These are phyloP conservation scores for Enteromius unitaeniatus DNA, from an alignment of 2,797 vertebrate species.

Conservation along the genomic window DNA sequence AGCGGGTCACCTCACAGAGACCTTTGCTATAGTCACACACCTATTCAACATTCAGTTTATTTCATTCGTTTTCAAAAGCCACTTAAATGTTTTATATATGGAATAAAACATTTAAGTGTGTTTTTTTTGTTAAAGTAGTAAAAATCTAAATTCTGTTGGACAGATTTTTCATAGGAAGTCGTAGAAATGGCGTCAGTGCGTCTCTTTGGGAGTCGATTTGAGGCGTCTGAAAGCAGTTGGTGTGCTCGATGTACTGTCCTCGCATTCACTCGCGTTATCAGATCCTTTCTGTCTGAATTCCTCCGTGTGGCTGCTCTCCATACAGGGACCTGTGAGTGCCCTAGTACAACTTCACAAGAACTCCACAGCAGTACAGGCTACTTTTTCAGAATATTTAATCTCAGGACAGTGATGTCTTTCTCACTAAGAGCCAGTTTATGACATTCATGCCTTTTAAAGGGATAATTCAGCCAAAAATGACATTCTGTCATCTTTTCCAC, in stretches of 20 bases:
- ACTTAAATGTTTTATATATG: not conserved
- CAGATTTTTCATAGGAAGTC: constrained; percentile 26
- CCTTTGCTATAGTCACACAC: not conserved
- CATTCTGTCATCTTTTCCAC: not conserved
- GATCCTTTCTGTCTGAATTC: constrained; percentile 41
- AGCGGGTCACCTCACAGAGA: constrained; percentile 52
- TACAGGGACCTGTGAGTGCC: constrained; percentile 3
- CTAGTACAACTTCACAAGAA: constrained; percentile 7
- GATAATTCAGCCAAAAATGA: not conserved
- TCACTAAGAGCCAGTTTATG: not conserved
- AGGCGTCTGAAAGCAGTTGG: not conserved
- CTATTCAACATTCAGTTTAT: constrained; percentile 1
- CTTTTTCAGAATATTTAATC: not conserved
- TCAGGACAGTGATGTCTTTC: not conserved
- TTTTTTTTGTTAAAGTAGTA: not conserved
- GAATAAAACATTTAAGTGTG: not conserved
- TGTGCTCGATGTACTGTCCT: constrained; percentile 8
- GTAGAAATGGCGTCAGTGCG: not conserved
- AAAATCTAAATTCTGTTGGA: not conserved
- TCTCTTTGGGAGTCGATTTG: constrained; percentile 2
- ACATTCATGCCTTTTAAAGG: not conserved
- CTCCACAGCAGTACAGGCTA: not conserved
- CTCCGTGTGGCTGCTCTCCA: constrained; percentile 10
- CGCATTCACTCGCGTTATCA: constrained; percentile 37
- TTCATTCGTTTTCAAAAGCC: not conserved